A percentile compares a stretch with the other conserved stretches of the same genome.
These are phyloP conservation scores for Paelopatides confundens DNA, from an alignment of 53 echinoderm and acorn worm genomes.

Conservation along the genomic window DNA sequence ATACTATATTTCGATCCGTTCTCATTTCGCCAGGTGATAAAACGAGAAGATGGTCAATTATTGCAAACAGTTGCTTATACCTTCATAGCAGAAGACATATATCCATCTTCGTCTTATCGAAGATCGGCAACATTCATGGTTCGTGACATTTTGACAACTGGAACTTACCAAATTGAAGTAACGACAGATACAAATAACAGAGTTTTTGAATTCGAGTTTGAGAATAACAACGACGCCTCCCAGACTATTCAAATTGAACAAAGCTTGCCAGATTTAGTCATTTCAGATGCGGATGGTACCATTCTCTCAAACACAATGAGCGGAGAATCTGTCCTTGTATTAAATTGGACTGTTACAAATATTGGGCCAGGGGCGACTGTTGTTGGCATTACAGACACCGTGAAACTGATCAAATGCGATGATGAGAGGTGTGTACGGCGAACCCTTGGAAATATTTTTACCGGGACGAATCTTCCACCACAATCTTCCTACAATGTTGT, in stretches of 20 bases:
- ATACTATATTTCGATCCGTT: neutral
- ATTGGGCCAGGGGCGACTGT: neutral
- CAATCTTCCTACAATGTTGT: neutral
- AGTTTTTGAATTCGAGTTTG: constrained; percentile 28
- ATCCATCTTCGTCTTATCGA: neutral
- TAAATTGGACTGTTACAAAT: constrained; percentile 28
- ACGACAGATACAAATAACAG: neutral
- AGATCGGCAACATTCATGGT: neutral
- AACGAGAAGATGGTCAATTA: neutral
- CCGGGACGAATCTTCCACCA: neutral
- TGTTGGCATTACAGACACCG: neutral
- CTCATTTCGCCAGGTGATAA: neutral
- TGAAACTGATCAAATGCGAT: neutral
- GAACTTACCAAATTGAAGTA: constrained; percentile 13
- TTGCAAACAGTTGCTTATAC: neutral
- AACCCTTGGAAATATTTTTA: neutral
- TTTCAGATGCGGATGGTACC: neutral
- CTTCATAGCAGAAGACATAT: neutral
- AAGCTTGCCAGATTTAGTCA: constrained; percentile 13
- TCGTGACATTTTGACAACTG: neutral
- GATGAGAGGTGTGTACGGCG: neutral
- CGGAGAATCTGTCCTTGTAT: neutral
- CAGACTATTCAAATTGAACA: neutral
- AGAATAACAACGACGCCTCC: constrained; percentile 13
- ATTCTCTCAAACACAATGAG: neutral